These are phyloP conservation scores for Manacus vitellinus DNA, from an alignment of 2,113 vertebrate species.

Conservation along the genomic window DNA sequence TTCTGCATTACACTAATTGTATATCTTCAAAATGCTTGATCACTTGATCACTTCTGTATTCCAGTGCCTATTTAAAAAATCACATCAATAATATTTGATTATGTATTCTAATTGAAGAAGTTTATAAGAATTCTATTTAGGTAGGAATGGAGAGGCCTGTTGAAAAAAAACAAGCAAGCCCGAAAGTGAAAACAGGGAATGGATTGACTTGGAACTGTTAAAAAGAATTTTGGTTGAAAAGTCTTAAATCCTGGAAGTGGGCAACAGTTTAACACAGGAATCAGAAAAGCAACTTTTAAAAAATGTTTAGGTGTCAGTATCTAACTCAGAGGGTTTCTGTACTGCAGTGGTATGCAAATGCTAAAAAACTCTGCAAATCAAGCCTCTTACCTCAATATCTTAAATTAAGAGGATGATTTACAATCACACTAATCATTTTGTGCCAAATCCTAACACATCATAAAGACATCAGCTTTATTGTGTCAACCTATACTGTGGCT, in stretches of 20 bases:
- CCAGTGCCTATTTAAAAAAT: background rate
- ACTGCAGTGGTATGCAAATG: background rate
- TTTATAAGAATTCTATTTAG: background rate
- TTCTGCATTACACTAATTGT: background rate
- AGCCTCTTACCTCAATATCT: background rate
- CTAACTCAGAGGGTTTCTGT: background rate
- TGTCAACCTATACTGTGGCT: background rate
- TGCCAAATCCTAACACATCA: background rate
- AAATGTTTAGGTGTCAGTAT: background rate
- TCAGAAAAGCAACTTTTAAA: background rate
- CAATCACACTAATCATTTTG: background rate
- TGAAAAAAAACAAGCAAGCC: background rate
- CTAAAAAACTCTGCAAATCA: background rate
- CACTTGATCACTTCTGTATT: background rate
- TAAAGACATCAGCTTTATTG: background rate
- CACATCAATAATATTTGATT: background rate
- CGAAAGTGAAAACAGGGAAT: background rate
- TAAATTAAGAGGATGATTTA: background rate
- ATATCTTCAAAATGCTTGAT: background rate
- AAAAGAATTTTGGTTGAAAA: background rate
- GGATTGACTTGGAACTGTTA: background rate
- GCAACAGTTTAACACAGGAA: background rate
- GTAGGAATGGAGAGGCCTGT: background rate
- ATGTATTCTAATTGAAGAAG: background rate
- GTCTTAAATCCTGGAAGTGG: background rate